These are phyloP conservation scores for Enchytraeus crypticus DNA, from an alignment of 2,888 invertebrate genomes.

Conservation along the genomic window DNA sequence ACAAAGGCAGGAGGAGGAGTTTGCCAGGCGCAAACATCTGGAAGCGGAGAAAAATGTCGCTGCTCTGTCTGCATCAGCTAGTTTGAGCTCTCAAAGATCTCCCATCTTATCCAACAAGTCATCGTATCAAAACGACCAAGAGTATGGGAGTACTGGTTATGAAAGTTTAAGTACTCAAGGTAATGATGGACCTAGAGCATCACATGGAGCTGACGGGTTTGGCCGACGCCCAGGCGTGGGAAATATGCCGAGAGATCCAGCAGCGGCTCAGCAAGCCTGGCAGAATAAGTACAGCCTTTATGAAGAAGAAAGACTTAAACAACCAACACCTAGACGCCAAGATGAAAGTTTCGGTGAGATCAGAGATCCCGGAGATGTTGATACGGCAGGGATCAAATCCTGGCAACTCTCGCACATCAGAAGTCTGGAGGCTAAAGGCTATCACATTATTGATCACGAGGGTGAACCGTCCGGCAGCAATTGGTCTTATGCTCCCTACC, in stretches of 20 bases:
- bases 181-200: too few relatives aligned
- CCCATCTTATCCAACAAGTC: not conserved
- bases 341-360: too few relatives aligned
- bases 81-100: not conserved
- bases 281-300: not conserved
- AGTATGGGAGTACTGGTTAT: too few relatives aligned
- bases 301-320: not conserved
- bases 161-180: too few relatives aligned
- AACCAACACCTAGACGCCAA: too few relatives aligned
- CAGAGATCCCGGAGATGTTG: too few relatives aligned
- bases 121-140: too few relatives aligned
- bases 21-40: not conserved
- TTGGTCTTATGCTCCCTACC: constrained; percentile 6
- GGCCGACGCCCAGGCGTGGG: too few relatives aligned
- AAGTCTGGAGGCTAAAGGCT: constrained; percentile 19
- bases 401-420: constrained; percentile 22
- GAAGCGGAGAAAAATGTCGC: not conserved
- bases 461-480: not conserved
- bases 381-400: constrained; percentile 17
- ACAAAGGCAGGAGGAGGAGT: not conserved
- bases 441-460: not conserved
- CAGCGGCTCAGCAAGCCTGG: not conserved
- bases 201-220: too few relatives aligned
- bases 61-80: not conserved
- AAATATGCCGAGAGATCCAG: too few relatives aligned